These are phyloP conservation scores for Micromys minutus DNA, from an alignment of 2,113 vertebrate species.

Conservation along the genomic window DNA sequence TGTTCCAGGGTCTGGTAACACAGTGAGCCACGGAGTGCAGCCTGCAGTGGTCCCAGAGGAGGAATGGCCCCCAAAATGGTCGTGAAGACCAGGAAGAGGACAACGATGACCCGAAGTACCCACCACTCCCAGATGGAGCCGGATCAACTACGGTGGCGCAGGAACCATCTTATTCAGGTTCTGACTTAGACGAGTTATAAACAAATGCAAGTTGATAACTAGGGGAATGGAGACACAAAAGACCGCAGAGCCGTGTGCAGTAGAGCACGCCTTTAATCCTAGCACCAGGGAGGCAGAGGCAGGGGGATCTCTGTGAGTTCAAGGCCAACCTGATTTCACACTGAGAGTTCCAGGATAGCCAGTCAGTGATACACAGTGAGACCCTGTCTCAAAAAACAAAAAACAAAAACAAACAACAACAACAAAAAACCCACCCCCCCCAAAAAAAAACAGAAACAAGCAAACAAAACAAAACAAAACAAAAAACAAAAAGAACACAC, in stretches of 20 bases:
- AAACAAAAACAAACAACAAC: not conserved
- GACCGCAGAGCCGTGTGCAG: not conserved
- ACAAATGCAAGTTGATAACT: not conserved
- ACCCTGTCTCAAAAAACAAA: not conserved
- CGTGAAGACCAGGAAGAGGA: not conserved
- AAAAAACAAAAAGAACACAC: no score
- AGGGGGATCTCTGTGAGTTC: not conserved
- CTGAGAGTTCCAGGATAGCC: not conserved
- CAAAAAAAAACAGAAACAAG: no score
- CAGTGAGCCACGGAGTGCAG: not conserved
- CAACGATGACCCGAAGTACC: fast-evolving
- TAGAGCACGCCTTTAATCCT: not conserved
- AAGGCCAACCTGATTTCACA: not conserved
- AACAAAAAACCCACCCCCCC: no score
- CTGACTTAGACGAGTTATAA: not conserved
- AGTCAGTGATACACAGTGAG: not conserved
- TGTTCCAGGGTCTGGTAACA: not conserved
- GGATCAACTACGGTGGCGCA: fast-evolving
- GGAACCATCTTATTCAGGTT: not conserved
- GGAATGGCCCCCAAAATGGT: not conserved
- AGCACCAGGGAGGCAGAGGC: not conserved
- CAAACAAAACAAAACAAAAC: no score
- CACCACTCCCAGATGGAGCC: not conserved
- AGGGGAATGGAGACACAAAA: not conserved
- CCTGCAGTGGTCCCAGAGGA: not conserved